These are phyloP conservation scores for Leptopilina myrica DNA, from an alignment of 2,888 invertebrate genomes.

Conservation along the genomic window DNA sequence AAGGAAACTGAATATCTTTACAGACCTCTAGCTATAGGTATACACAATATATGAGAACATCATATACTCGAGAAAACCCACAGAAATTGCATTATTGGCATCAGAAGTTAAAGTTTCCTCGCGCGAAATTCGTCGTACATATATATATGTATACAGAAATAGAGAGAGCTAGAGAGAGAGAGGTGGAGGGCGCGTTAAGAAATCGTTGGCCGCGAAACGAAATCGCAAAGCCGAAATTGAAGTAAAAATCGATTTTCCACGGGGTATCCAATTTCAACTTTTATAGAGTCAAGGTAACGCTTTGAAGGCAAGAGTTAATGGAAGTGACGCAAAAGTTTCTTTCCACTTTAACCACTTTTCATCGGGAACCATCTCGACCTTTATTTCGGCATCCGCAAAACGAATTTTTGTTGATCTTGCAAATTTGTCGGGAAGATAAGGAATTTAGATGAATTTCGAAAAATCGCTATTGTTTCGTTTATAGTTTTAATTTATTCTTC, in stretches of 20 bases:
- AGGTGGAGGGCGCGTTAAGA: neutral
- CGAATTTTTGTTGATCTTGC: constrained; percentile 28
- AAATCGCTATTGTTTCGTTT: neutral
- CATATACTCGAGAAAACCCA: neutral
- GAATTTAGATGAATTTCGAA: neutral
- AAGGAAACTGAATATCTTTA: too few species aligned
- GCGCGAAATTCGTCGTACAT: constrained; percentile 6
- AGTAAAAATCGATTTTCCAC: constrained; percentile 34
- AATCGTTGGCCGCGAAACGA: constrained; percentile 26
- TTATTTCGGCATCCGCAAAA: neutral
- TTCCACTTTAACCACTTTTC: constrained; percentile 28
- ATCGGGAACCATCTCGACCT: neutral
- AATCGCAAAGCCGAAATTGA: constrained; percentile 34
- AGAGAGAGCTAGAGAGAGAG: too few species aligned
- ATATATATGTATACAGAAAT: too few species aligned
- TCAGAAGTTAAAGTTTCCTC: neutral
- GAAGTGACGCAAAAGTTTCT: constrained; percentile 32
- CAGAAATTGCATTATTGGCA: neutral
- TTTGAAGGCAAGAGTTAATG: constrained; percentile 29
- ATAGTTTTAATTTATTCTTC: neutral
- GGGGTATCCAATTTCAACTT: constrained; percentile 31
- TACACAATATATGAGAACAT: too few species aligned
- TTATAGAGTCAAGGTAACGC: constrained; percentile 33
- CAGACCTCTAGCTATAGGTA: too few species aligned
- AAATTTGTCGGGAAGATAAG: neutral